A percentile compares a stretch with the other conserved stretches of the same genome.
phyloP scores from a whole-genome alignment of 2,888 invertebrate genomes.

The Epistrophella euchroma region DNA sequence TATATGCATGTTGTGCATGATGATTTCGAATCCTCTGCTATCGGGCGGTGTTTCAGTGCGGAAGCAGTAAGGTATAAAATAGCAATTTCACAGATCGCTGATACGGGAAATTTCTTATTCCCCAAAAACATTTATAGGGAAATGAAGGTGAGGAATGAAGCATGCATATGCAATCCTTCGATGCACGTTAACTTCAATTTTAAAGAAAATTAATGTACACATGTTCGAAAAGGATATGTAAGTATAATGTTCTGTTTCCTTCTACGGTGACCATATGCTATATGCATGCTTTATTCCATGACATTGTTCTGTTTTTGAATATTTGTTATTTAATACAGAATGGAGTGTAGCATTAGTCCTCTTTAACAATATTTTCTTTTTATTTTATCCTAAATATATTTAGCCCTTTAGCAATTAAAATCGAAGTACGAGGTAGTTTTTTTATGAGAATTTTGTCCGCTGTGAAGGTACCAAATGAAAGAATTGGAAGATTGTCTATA shows the following conservation, averaged over 20 bases:
- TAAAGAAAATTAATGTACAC: constrained; percentile 74
- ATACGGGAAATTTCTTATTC: constrained; percentile 73
- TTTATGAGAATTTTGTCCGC: too few relatives aligned
- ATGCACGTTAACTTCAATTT: constrained; percentile 75
- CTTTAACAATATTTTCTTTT: too few relatives aligned
- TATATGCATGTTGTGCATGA: constrained; percentile 12
- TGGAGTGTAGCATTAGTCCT: too few relatives aligned
- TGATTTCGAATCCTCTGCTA: constrained; percentile 10
- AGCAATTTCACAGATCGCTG: constrained; percentile 76
- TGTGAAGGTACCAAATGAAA: too few relatives aligned
- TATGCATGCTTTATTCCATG: not conserved
- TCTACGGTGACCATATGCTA: not conserved
- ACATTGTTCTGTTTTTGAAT: too few relatives aligned
- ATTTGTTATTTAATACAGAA: too few relatives aligned
- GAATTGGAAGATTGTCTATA: too few relatives aligned
- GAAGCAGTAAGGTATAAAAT: constrained; percentile 73
- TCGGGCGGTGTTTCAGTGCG: constrained; percentile 27
- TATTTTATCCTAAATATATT: too few relatives aligned
- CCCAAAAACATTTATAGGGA: constrained; percentile 26
- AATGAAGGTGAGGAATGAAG: constrained; percentile 9
- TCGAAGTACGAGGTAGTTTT: too few relatives aligned
- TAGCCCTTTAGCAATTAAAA: too few relatives aligned
- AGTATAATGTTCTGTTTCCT: not conserved
- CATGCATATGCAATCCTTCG: constrained; percentile 74
- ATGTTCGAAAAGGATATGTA: constrained; percentile 51